phyloP scores from a whole-genome alignment of 2,113 vertebrate species.

The Strix aluco region DNA sequence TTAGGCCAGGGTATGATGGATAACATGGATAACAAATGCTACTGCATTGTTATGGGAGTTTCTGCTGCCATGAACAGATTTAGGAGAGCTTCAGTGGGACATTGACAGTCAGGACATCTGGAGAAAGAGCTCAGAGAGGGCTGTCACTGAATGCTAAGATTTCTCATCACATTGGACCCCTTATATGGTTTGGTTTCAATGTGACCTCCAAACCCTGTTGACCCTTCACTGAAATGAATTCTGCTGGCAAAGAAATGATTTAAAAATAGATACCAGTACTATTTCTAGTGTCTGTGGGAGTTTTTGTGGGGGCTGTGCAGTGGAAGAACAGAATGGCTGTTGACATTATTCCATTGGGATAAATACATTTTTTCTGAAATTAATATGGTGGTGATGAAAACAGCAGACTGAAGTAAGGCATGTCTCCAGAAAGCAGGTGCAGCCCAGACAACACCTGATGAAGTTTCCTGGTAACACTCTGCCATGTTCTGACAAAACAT shows the following conservation, averaged over 20 bases:
- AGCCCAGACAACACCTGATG: not conserved
- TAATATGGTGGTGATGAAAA: not conserved
- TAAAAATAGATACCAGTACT: constrained; percentile 45
- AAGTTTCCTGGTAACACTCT: not conserved
- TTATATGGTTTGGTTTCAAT: constrained; percentile 21
- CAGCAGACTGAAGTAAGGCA: not conserved
- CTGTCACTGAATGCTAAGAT: not conserved
- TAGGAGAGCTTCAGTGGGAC: not conserved
- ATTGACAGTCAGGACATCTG: not conserved
- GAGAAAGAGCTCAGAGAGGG: not conserved
- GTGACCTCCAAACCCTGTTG: not conserved
- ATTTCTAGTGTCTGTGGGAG: constrained; percentile 40
- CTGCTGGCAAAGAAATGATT: not conserved
- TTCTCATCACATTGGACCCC: not conserved
- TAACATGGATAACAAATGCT: no score
- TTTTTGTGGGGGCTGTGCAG: constrained; percentile 2
- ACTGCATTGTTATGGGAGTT: not conserved
- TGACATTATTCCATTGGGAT: not conserved
- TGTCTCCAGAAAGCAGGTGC: not conserved
- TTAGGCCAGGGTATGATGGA: not conserved
- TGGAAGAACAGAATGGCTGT: constrained; percentile 19
- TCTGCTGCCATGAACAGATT: not conserved
- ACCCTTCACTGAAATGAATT: not conserved
- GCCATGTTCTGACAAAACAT: not conserved
- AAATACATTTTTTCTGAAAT: not conserved